Percentiles rank a stretch among this genome's conserved stretches.
Evolutionary conservation across 2,113 vertebrate species (phyloP).

Genomic region (Mesoclemmys tuberculata): DNA sequence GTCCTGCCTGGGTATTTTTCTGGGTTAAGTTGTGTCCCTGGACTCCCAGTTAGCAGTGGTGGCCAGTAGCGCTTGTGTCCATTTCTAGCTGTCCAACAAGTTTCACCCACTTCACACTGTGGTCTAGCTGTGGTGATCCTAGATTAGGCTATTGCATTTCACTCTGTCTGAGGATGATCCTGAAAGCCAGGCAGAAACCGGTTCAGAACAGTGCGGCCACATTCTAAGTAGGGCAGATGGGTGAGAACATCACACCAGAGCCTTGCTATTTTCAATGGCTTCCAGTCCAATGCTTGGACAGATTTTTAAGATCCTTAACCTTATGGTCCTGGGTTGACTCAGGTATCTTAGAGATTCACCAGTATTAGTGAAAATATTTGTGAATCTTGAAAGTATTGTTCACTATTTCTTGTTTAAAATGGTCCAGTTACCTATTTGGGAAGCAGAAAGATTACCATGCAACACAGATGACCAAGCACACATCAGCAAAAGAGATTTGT

Average conservation of each 20-base stretch:
- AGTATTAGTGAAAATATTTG: neutral
- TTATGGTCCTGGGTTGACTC: neutral
- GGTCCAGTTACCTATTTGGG: neutral
- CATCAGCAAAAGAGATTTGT: neutral
- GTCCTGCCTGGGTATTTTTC: neutral
- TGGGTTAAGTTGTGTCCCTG: neutral
- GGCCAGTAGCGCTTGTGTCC: accelerated
- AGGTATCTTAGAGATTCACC: neutral
- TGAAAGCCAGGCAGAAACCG: neutral
- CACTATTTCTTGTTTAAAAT: neutral
- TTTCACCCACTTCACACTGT: neutral
- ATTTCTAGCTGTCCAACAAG: neutral
- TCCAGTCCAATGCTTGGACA: neutral
- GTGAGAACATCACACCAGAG: neutral
- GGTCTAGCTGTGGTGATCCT: neutral
- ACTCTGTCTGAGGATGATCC: neutral
- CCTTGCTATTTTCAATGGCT: neutral
- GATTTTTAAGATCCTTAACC: neutral
- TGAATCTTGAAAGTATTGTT: accelerated
- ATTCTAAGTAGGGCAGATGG: neutral
- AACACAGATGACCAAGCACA: accelerated
- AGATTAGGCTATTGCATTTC: accelerated
- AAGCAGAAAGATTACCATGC: neutral
- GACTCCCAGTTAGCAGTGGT: neutral
- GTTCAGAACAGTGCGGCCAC: neutral